Conservation (phyloP, 2,797 vertebrate species). For the Gallinago nigripennis region DNA sequence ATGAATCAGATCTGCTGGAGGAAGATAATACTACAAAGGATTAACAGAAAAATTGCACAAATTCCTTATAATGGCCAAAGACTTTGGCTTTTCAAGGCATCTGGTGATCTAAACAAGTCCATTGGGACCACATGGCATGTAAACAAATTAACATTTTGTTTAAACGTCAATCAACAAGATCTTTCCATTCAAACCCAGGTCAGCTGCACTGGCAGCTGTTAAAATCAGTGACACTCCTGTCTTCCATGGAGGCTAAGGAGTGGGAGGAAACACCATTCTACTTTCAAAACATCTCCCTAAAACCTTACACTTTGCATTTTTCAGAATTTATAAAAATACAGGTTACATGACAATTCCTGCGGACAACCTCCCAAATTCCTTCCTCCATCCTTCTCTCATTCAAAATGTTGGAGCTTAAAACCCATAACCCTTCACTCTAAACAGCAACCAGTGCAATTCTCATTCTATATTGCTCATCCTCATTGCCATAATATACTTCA, state of each 20-base stretch:
- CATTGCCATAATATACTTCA: not conserved
- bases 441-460: not conserved
- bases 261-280: not conserved
- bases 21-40: not conserved
- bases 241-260: not conserved
- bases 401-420: not conserved
- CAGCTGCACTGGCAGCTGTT: not conserved
- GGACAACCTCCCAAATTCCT: rapidly evolving
- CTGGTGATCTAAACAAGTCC: not conserved
- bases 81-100: not conserved
- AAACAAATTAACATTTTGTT: conserved; percentile 28
- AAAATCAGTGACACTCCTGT: not conserved
- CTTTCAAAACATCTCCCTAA: not conserved
- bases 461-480: rapidly evolving
- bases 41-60: not conserved
- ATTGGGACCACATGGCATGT: not conserved
- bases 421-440: not conserved
- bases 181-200: not conserved
- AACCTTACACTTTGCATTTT: not conserved
- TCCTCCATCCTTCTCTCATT: not conserved
- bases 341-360: not conserved
- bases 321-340: not conserved
- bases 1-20: not conserved
- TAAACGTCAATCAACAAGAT: not conserved
- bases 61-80: not conserved